A percentile compares a stretch with the other conserved stretches of the same genome.
These are phyloP conservation scores for Pseudomyrmex pallidus DNA, from an alignment of 1,140 invertebrate species.

Conservation along the genomic window DNA sequence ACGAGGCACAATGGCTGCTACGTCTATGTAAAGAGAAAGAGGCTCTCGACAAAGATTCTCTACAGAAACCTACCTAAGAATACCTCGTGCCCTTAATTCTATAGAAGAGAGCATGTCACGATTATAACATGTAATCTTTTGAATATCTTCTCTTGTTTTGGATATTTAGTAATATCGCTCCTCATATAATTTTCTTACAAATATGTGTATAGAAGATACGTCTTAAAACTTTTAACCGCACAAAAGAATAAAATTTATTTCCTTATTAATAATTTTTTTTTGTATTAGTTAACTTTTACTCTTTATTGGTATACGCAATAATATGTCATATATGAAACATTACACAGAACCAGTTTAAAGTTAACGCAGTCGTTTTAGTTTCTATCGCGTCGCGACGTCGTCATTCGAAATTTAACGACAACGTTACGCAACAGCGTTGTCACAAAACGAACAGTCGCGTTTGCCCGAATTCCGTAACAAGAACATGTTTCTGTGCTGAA, in stretches of 20 bases:
- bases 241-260: too few relatives aligned
- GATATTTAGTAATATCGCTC: too few relatives aligned
- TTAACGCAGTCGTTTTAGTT: not conserved
- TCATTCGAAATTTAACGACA: conserved; percentile 31
- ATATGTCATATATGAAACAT: not conserved
- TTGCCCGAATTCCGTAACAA: conserved; percentile 40
- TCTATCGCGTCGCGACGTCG: not conserved
- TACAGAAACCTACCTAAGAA: not conserved
- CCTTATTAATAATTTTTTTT: too few relatives aligned
- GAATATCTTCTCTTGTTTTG: not conserved
- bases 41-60: too few relatives aligned
- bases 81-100: not conserved
- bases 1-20: conserved; percentile 8
- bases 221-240: too few relatives aligned
- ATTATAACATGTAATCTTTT: not conserved
- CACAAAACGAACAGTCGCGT: conserved; percentile 47
- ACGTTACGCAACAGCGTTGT: conserved; percentile 29
- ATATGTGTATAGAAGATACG: not conserved
- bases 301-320: not conserved
- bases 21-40: not conserved
- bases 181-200: not conserved
- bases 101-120: not conserved
- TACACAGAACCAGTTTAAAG: not conserved
- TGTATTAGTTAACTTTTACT: too few relatives aligned
- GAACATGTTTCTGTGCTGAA: conserved; percentile 11